Base-by-base conservation (phyloP, 2,888 invertebrate species). In the Yponomeuta sedellus region DNA sequence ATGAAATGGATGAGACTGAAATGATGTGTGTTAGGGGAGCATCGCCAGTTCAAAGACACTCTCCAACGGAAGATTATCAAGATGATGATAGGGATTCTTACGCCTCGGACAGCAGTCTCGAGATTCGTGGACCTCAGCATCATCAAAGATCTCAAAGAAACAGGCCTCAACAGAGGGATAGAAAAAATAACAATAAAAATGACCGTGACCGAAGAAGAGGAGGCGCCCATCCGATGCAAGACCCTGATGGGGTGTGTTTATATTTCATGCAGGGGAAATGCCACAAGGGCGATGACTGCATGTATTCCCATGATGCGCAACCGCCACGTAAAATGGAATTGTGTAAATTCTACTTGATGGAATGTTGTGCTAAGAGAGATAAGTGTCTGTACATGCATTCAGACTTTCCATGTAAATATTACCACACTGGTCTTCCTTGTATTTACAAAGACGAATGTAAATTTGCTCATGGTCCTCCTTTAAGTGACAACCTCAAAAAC, bases 321-420 rank as follows among this genome's bases (percentile, higher is more conserved):
- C 95, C 95, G 61, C 96, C 96, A 0, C 94, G 97, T 73, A 98
- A 98, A 90, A 93, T 96, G 92, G 99, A 99, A 85, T 88, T 98
- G 2, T 99, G 99, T 87, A 99, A 98, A 89, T 99, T 98, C 88
- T 99, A 98, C 89, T 88, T 98, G 68, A 97, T 96, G 95, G 97
- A 97, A 73, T 97, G 97, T 83, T 99, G 99, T 90, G 96, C 97
- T 66, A 99, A 98, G 89, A 95, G 97, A 76, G 98, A 98, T 74
- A 97, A 97, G 86, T 99, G 99, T 90, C 93, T 97, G 22, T 99
- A 97, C 81, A 96, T 99, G 96, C 99, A 99, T 89, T 94, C 96
- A 76, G 98, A 98, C 83, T 99, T 98, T 84, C 99, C 99, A 20
- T 99, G 99, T 90, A 98, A 98, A 92, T 98, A 96, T 90, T 98